Evolutionary conservation across 92 coral and sea anemone genomes (phyloP).

Genomic region (Muricea muricata): DNA sequence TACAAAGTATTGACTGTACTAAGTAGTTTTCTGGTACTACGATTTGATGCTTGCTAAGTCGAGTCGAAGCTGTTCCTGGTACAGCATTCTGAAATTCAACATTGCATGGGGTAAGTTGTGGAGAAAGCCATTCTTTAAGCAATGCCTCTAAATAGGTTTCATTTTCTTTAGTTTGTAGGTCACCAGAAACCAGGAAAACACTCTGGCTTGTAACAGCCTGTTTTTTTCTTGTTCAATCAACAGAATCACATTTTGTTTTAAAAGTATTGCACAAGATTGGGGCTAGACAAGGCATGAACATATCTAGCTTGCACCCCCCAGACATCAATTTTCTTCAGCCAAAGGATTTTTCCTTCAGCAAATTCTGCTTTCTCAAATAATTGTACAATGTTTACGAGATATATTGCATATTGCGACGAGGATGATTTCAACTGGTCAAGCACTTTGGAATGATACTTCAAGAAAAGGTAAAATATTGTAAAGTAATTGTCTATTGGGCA

Average conservation of each 20-base stretch:
- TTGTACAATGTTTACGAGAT: neutral
- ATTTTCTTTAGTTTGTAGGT: neutral
- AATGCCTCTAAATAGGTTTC: neutral
- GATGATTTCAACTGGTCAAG: neutral
- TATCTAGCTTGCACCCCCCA: neutral
- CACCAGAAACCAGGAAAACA: neutral
- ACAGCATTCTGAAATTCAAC: neutral
- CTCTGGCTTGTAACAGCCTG: neutral
- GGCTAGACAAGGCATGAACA: neutral
- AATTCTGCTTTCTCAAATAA: neutral
- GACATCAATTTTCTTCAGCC: neutral
- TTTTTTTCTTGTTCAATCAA: neutral
- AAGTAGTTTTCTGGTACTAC: neutral
- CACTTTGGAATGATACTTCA: neutral
- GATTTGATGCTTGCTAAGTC: neutral
- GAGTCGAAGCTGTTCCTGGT: neutral
- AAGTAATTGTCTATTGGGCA: slow-evolving; percentile 28
- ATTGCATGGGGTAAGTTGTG: neutral
- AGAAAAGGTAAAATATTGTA: slow-evolving; percentile 4
- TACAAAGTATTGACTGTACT: neutral
- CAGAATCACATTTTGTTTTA: neutral
- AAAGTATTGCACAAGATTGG: neutral
- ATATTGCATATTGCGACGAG: neutral
- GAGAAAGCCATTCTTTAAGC: neutral
- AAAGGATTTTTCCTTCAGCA: neutral